Percentiles rank a stretch among this genome's conserved stretches.
Evolutionary conservation across 2,797 vertebrate genomes (phyloP).

Genomic region (Amphiprion clarkii): DNA sequence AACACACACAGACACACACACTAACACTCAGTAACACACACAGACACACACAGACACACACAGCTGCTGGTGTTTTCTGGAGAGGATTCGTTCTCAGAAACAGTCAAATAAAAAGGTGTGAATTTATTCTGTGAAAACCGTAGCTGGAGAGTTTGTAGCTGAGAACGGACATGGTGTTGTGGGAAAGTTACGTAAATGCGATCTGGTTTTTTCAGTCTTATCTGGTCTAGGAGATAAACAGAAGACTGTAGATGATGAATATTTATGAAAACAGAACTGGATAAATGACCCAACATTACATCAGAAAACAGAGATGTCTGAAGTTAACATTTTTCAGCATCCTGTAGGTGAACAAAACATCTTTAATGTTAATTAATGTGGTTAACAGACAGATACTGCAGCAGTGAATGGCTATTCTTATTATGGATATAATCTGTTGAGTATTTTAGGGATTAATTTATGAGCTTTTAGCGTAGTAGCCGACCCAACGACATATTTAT

Average conservation of each 20-base stretch:
- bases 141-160: slow-evolving; percentile 11
- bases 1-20: slow-evolving; percentile 8
- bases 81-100: slow-evolving; percentile 20
- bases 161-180: background rate
- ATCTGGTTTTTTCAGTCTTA: slow-evolving; percentile 32
- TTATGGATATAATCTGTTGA: too few species aligned
- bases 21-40: background rate
- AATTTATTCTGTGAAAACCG: slow-evolving; percentile 18
- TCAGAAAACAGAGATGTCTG: too few species aligned
- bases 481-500: too few species aligned
- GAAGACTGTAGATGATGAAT: background rate
- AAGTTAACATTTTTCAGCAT: too few species aligned
- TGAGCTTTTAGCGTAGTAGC: too few species aligned
- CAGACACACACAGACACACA: slow-evolving; percentile 16
- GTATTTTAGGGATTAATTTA: too few species aligned
- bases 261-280: background rate
- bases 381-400: too few species aligned
- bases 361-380: too few species aligned
- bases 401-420: too few species aligned
- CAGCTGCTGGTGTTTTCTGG: background rate
- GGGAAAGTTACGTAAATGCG: slow-evolving; percentile 46
- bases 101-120: slow-evolving; percentile 1
- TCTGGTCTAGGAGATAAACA: slow-evolving; percentile 1
- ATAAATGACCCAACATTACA: too few species aligned
- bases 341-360: too few species aligned